These are phyloP conservation scores for Tyrophagus putrescentiae DNA, from an alignment of 1,140 invertebrate species.

Conservation along the genomic window DNA sequence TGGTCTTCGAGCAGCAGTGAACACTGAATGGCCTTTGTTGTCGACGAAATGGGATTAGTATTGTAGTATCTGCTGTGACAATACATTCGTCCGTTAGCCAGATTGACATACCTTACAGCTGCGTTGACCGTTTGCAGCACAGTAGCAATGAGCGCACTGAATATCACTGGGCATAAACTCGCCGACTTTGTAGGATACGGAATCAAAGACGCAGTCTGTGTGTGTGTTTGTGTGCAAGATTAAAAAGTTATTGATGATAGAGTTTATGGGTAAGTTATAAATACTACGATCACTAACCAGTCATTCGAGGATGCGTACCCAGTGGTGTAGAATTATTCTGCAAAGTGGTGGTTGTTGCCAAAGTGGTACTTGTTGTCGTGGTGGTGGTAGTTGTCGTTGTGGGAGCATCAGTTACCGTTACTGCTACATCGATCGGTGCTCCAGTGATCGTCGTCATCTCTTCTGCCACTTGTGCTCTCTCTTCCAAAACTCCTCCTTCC, in stretches of 20 bases:
- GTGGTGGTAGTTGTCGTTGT: background rate
- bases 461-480: background rate
- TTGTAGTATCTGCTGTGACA: no score
- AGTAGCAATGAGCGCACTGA: conserved; percentile 47
- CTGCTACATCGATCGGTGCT: no score
- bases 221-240: conserved; percentile 25
- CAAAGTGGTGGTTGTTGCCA: background rate
- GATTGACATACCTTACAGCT: no score
- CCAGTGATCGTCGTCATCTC: no score
- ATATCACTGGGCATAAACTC: conserved; percentile 47
- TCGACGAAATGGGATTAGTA: no score
- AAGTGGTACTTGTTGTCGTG: background rate
- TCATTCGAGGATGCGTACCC: background rate
- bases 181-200: conserved; percentile 49
- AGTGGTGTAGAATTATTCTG: background rate
- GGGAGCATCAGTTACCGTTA: background rate
- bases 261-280: background rate
- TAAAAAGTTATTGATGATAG: background rate
- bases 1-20: conserved; percentile 50
- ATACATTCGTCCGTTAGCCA: no score
- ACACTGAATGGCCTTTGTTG: conserved; percentile 43
- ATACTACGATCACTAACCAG: background rate
- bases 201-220: conserved; percentile 49
- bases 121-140: conserved; percentile 50
- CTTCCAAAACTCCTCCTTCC: background rate